Evolutionary conservation across 2,888 invertebrate genomes (phyloP), one percentile per base, ranked within the genome.

Genomic region (Melanotus villosus): DNA sequence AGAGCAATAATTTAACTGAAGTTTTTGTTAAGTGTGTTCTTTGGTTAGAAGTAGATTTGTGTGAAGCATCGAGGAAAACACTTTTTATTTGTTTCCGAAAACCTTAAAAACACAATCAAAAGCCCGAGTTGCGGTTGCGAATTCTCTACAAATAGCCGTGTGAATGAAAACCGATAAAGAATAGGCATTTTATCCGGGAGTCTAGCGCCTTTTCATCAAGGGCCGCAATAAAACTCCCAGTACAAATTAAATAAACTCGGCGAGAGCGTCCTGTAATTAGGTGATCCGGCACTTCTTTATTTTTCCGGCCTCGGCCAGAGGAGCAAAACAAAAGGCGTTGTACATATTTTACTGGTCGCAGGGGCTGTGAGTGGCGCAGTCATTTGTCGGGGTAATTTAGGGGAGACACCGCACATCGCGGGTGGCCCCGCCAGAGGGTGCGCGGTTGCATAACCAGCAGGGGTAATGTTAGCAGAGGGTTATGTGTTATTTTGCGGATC

Each of bases 301-400:
- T 62, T 68, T 68, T 73, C 69, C 69, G 58, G 60, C 64, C 52
- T 56, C 62, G 64, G 56, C 52, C 65, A 50, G 58, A 67, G 59
- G 52, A 58, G 62, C 47, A 56, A 54, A 68, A 69, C 68, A 68
- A 71, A 71, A 60, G 68, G 67, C 66, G 54, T 57, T 57, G 63
- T 67, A 70, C 72, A 73, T 73, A 74, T 65, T 74, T 71, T 69
- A 73, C 70, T 57, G 62, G 65, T 62, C 59, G 60, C 69, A 65
- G 52, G 64, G 67, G 65, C 65, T 64, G 72, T 60, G 69, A 73
- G 63, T 71, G 73, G 67, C 64, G 72, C 68, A 71, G 68, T 72
- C 72, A 72, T 72, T 74, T 72, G 71, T 68, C 54, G 71, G 60
- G 56, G 65, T 71, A 71, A 71, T 71, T 71, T 71, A 73, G 62